A percentile compares a stretch with the other conserved stretches of the same genome.
phyloP scores from a whole-genome alignment of 2,797 vertebrate genomes.

The Poecilia gillii region DNA sequence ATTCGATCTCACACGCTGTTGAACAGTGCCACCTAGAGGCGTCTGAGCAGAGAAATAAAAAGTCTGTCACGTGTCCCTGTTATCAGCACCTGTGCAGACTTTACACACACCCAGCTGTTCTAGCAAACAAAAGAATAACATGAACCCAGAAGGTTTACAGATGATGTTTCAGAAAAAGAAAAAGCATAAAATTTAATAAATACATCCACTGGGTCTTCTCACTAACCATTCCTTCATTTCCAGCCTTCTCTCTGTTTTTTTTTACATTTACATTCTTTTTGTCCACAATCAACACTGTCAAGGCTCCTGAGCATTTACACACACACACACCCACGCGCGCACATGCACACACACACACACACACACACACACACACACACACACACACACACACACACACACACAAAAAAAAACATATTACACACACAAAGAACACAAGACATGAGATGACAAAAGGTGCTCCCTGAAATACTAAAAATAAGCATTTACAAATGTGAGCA shows the following conservation, averaged over 20 bases:
- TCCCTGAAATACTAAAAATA: conserved; percentile 34
- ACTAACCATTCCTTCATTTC: neutral
- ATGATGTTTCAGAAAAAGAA: conserved; percentile 13
- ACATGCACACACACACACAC: conserved; percentile 38
- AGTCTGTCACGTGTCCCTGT: conserved; percentile 8
- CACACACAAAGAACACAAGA: conserved; percentile 43
- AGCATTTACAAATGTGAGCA: conserved; percentile 54
- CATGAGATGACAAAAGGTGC: conserved; percentile 35
- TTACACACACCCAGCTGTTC: conserved; percentile 2
- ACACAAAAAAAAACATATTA: conserved; percentile 42
- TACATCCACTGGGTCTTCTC: conserved; percentile 51
- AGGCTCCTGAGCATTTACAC: conserved; percentile 69
- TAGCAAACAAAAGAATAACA: conserved; percentile 32
- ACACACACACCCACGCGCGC: conserved; percentile 37
- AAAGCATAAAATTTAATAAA: conserved; percentile 75
- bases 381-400: conserved; percentile 25
- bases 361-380: conserved; percentile 34
- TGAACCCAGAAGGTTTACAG: conserved; percentile 20
- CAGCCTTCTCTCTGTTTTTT: neutral
- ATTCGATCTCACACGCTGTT: conserved; percentile 9
- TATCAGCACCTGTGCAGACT: conserved; percentile 19
- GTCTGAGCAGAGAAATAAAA: neutral
- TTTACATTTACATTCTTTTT: conserved; percentile 68
- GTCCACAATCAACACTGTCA: conserved; percentile 74
- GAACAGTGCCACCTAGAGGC: conserved; percentile 60